Evolutionary conservation across 2,797 vertebrate species (phyloP), one percentile per base, ranked within the genome.

Genomic region (Danio kyathit): DNA sequence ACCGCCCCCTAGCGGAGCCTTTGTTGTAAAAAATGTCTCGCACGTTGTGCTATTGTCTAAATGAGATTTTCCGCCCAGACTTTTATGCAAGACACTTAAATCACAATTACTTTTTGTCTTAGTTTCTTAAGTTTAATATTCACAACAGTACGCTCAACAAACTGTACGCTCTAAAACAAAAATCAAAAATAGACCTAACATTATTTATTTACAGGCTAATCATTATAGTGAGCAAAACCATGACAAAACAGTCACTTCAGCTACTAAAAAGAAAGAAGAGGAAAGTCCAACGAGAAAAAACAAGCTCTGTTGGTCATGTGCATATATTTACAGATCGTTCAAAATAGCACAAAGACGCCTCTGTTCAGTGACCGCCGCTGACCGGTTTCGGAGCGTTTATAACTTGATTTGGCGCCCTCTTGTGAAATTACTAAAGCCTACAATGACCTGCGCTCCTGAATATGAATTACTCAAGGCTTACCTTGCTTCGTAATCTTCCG

Each of bases 291-390:
- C n/a, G 5, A 44, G 44, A 64, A 40, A 46, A 11, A 64, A 12
- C 5, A 13, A 4, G 12, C 14, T 14, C 9, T 66, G 41, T 21
- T 46, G 13, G 44, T 21, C 44, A 78, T 66, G 63, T 83, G 44
- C 41, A 64, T 29, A 17, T 60, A 79, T 84, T 74, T 82, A 81
- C 77, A 79, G 66, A 29, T 60, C 48, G 5, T 21, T 85, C 76
- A 80, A 74, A 46, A 74, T 79, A 67, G 64, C 64, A 87, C 80
- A 87, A 85, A 59, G 79, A 69, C 1, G 65, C 40, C 72, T 74
- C 81, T 87, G 82, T 87, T 86, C 49, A 59, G 6, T 29, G 56
- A 57, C 51, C 46, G 44, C 64, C 46, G 9, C 38, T 71, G 60
- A 73, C 76, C 29, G 52, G 74, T 66, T 76, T 5, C 14, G 17